Evolutionary conservation across 1,140 invertebrate genomes (phyloP).

Genomic region (Latrodectus geometricus): DNA sequence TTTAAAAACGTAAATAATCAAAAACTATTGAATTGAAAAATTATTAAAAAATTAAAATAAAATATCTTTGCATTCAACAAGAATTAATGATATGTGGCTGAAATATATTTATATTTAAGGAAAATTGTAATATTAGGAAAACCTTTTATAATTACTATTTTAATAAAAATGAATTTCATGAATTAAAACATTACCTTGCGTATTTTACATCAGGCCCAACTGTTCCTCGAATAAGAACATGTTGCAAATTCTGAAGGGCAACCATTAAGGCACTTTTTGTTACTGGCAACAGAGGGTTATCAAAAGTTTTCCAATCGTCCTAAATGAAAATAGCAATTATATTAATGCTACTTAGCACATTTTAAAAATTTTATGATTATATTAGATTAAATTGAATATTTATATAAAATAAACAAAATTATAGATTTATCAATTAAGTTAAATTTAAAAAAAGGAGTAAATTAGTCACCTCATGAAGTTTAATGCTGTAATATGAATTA

Average conservation of each 20-base stretch:
- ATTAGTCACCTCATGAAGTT: slow-evolving; percentile 73
- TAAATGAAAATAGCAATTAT: slow-evolving; percentile 32
- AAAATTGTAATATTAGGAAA: too few species aligned
- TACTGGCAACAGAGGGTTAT: slow-evolving; percentile 75
- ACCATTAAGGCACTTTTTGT: slow-evolving; percentile 86
- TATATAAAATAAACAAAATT: background rate
- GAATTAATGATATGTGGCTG: too few species aligned
- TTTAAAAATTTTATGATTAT: background rate
- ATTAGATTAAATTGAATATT: background rate
- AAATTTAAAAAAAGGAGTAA: background rate
- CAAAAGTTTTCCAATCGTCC: slow-evolving; percentile 76
- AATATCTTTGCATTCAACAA: too few species aligned
- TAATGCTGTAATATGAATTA: slow-evolving; percentile 75
- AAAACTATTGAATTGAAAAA: too few species aligned
- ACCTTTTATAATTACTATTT: too few species aligned
- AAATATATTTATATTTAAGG: too few species aligned
- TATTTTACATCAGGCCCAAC: slow-evolving; percentile 71
- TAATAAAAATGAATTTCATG: too few species aligned
- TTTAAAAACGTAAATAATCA: too few species aligned
- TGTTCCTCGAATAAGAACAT: slow-evolving; percentile 83
- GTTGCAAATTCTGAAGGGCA: slow-evolving; percentile 85
- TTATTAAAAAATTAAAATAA: too few species aligned
- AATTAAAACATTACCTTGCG: slow-evolving; percentile 64
- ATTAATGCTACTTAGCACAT: background rate
- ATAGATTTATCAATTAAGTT: background rate